Conservation (phyloP, 2,888 invertebrate genomes). For the Brachypterus glaber region DNA sequence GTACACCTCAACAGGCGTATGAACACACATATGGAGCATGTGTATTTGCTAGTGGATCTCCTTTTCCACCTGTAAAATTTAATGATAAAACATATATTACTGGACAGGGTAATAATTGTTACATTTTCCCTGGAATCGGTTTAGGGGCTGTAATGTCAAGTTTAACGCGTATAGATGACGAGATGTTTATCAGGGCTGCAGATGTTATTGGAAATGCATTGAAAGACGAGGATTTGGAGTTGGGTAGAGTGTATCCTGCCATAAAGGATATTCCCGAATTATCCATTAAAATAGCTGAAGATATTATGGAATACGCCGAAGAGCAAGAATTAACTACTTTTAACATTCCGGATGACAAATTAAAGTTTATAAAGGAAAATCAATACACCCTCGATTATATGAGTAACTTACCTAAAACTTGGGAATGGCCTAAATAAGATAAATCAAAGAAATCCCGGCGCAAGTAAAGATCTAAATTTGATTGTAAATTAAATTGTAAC, state of each 20-base stretch:
- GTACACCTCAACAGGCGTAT: slow-evolving; percentile 97
- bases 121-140: slow-evolving; percentile 95
- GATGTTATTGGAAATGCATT: slow-evolving; percentile 76
- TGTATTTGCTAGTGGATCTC: slow-evolving; percentile 94
- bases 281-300: slow-evolving; percentile 77
- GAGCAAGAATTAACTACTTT: background rate
- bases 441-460: no score
- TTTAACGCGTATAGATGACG: slow-evolving; percentile 81
- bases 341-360: background rate
- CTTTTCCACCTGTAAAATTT: slow-evolving; percentile 77
- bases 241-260: slow-evolving; percentile 88
- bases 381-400: background rate
- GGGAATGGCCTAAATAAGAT: background rate
- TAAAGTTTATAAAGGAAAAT: background rate
- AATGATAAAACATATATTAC: slow-evolving; percentile 75
- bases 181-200: slow-evolving; percentile 85
- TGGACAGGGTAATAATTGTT: slow-evolving; percentile 97
- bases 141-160: slow-evolving; percentile 84
- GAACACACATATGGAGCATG: slow-evolving; percentile 78
- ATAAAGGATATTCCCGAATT: slow-evolving; percentile 72
- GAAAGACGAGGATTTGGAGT: slow-evolving; percentile 65
- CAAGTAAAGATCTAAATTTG: no score
- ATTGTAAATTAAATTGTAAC: no score
- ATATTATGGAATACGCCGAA: slow-evolving; percentile 65
- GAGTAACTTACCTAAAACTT: background rate